Evolutionary conservation across 2,113 vertebrate genomes (phyloP), one percentile per base, ranked within the genome.

Genomic region (Esox niger): DNA sequence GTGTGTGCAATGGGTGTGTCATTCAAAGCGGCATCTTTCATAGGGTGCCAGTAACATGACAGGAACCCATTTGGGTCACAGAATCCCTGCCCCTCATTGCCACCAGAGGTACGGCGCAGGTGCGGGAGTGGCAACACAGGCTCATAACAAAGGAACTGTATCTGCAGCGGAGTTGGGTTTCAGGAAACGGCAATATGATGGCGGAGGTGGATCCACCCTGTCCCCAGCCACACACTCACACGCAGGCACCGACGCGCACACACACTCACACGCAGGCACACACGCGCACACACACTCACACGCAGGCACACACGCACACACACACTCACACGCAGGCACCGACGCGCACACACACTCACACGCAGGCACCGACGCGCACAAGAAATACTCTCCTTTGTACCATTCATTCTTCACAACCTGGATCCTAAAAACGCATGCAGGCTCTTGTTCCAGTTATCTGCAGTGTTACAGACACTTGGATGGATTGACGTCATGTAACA

Each of bases 401-500:
- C 3, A 43, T 15, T 15, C 38, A 5, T 10, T 10, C 17, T 15
- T 17, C 13, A 43, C 25, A 56, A 56, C 8, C 25, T 23, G 23
- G 54, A 3, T 43, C 54, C 54, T 11, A 56, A n/a, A n/a, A n/a
- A n/a, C n/a, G n/a, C n/a, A n/a, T n/a, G 26, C 21, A 11, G 26
- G 25, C 35, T 56, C 60, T 68, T 71, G 57, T 66, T 7, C 15
- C 64, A 61, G 62, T 67, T 66, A 76, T 80, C 72, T 76, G 77
- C 60, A 52, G 47, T 69, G 69, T 77, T 78, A 71, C 79, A 85
- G 85, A 86, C 82, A 81, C 65, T 31, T 84, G 78, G 86, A 86
- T 86, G 80, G 81, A 89, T 89, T 85, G 82, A 79, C 81, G 75
- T 87, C 82, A 80, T 86, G 86, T 86, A 82, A 73, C 71, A 79